Evolutionary conservation across 2,888 invertebrate species (phyloP).

Genomic region (Troilus luridus): DNA sequence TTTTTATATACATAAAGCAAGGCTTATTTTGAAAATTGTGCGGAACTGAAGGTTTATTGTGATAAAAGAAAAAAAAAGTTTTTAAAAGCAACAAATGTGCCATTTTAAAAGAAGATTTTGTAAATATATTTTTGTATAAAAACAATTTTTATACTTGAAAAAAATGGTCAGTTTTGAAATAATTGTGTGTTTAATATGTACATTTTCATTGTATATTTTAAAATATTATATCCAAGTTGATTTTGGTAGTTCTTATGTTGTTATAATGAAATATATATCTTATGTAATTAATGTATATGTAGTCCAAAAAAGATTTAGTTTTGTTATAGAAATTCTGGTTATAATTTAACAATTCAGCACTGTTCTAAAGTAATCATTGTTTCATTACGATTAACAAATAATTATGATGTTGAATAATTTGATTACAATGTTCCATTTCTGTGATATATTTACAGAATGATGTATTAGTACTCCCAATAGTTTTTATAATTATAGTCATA

Average conservation of each 20-base stretch:
- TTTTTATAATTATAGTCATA: not conserved
- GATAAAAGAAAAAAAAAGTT: not conserved
- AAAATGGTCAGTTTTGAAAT: not conserved
- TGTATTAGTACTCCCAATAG: not conserved
- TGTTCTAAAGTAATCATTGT: not conserved
- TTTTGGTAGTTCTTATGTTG: not conserved
- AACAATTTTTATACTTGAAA: not conserved
- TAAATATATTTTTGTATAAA: constrained; percentile 4
- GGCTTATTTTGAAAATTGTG: not conserved
- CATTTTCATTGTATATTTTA: not conserved
- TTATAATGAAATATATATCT: constrained; percentile 8
- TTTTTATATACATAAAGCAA: not conserved
- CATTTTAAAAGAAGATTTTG: constrained; percentile 31
- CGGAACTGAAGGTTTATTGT: not conserved
- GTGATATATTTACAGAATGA: not conserved
- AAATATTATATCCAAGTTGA: constrained; percentile 7
- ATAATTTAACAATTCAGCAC: not conserved
- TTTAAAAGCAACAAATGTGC: constrained; percentile 1
- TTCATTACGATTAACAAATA: not conserved
- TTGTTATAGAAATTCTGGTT: not conserved
- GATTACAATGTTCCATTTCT: not conserved
- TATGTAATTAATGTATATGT: too few species aligned
- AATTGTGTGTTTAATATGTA: not conserved
- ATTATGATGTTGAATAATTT: not conserved
- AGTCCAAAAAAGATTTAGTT: not conserved